phyloP scores from a whole-genome alignment of 2,113 vertebrate genomes.

The Hippocampus zosterae region DNA sequence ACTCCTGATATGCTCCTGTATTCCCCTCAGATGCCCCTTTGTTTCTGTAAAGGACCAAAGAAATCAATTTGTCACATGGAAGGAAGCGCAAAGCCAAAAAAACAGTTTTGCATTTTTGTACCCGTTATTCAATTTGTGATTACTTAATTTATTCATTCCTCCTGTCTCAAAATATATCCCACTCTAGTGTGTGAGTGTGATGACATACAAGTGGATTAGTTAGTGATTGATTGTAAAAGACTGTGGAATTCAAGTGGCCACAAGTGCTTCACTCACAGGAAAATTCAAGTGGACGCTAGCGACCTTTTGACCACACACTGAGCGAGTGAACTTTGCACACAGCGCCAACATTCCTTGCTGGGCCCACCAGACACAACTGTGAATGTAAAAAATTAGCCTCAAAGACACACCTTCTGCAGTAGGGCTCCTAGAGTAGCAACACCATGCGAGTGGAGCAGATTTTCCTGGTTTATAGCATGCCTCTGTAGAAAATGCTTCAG shows the following conservation, averaged over 20 bases:
- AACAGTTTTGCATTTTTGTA: not conserved
- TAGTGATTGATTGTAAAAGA: not conserved
- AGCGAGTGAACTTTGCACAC: not conserved
- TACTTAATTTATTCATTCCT: not conserved
- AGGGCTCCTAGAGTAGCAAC: conserved; percentile 83
- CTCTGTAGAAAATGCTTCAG: conserved; percentile 94
- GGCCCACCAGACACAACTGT: not conserved
- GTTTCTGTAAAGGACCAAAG: not conserved
- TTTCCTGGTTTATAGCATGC: conserved; percentile 92
- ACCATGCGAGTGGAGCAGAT: conserved; percentile 83
- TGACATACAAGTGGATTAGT: not conserved
- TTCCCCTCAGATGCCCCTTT: not conserved
- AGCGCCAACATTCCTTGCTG: not conserved
- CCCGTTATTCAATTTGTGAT: not conserved
- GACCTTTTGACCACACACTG: not conserved
- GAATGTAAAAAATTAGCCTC: not conserved
- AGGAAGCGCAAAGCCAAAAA: not conserved
- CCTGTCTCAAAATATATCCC: not conserved
- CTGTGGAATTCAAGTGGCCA: not conserved
- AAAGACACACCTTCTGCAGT: conserved; percentile 83
- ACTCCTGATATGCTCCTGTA: conserved; percentile 1
- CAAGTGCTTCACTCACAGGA: not conserved
- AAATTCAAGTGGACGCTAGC: not conserved
- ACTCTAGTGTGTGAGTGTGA: not conserved
- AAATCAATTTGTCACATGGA: conserved; percentile 15